phyloP scores from a whole-genome alignment of 1,140 invertebrate genomes.

The Drosophila punjabiensis region DNA sequence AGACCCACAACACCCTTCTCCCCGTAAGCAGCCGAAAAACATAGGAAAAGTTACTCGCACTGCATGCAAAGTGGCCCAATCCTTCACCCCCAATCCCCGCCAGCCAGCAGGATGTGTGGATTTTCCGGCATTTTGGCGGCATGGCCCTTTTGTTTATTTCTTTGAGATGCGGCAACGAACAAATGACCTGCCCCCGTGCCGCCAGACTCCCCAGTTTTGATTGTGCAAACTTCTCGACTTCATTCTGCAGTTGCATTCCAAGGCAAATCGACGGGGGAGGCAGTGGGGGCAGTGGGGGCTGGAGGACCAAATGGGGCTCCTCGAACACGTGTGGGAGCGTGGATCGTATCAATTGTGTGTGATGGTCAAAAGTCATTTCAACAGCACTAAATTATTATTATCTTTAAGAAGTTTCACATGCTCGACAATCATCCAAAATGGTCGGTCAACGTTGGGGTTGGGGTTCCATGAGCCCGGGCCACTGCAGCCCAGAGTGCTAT shows the following conservation, averaged over 20 bases:
- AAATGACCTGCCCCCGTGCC: conserved; percentile 30
- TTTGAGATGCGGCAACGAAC: conserved; percentile 69
- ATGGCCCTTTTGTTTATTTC: conserved; percentile 77
- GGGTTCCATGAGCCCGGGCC: background rate
- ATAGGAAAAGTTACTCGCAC: conserved; percentile 57
- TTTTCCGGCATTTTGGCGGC: conserved; percentile 76
- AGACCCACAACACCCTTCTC: conserved; percentile 34
- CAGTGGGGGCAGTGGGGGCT: no score
- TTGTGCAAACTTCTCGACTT: conserved; percentile 69
- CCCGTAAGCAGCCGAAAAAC: conserved; percentile 29
- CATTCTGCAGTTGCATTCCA: conserved; percentile 72
- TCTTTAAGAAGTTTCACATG: conserved; percentile 85
- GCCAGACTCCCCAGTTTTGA: conserved; percentile 38
- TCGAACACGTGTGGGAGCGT: conserved; percentile 62
- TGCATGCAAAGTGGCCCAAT: conserved; percentile 74
- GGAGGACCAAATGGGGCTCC: conserved; percentile 4
- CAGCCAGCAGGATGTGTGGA: conserved; percentile 72
- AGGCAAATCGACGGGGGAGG: conserved; percentile 27
- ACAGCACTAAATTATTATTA: conserved; percentile 86
- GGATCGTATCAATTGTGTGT: conserved; percentile 85
- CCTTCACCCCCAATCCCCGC: conserved; percentile 7
- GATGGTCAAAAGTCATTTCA: conserved; percentile 86
- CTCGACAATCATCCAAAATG: conserved; percentile 77
- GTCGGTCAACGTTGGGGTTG: conserved; percentile 24
- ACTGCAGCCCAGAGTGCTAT: conserved; percentile 41